A percentile compares a stretch with the other conserved stretches of the same genome.
Conservation (phyloP, 2,797 vertebrate species). For the Acanthiza pusilla region DNA sequence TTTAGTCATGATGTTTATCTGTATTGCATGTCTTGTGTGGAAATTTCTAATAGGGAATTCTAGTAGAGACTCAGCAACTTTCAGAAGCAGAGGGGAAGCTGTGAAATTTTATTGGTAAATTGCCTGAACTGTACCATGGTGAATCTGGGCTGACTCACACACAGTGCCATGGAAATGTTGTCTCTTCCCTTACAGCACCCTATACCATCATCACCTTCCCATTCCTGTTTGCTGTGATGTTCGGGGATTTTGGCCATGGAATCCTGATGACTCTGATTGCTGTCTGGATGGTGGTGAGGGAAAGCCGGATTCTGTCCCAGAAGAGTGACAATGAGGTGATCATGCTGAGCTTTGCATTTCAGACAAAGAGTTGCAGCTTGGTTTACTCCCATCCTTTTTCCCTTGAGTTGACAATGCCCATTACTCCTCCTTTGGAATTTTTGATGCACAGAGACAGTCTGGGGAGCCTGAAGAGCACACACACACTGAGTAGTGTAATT, state of each 20-base stretch:
- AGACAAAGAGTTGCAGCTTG: not conserved
- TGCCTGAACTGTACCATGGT: not conserved
- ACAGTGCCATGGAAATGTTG: not conserved
- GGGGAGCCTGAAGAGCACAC: not conserved
- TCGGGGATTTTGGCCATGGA: constrained; percentile 95
- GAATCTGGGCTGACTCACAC: not conserved
- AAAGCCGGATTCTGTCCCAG: constrained; percentile 91
- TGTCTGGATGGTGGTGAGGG: constrained; percentile 91
- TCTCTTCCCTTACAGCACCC: constrained; percentile 81
- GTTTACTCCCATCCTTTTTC: not conserved
- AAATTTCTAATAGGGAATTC: not conserved
- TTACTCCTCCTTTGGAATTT: not conserved
- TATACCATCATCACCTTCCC: constrained; percentile 99
- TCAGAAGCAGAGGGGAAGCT: not conserved
- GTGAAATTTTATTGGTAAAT: not conserved
- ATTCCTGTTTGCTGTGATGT: constrained; percentile 98
- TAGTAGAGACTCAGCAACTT: not conserved
- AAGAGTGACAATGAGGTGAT: constrained; percentile 96
- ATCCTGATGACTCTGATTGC: constrained; percentile 91
- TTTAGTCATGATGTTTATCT: not conserved
- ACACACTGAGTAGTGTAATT: not conserved
- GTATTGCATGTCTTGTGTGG: not conserved
- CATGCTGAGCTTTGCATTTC: not conserved
- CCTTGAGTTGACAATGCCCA: not conserved
- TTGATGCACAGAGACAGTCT: not conserved